Base-by-base conservation (phyloP, 2,888 invertebrate species). In the Gandaritis pyraliata region DNA sequence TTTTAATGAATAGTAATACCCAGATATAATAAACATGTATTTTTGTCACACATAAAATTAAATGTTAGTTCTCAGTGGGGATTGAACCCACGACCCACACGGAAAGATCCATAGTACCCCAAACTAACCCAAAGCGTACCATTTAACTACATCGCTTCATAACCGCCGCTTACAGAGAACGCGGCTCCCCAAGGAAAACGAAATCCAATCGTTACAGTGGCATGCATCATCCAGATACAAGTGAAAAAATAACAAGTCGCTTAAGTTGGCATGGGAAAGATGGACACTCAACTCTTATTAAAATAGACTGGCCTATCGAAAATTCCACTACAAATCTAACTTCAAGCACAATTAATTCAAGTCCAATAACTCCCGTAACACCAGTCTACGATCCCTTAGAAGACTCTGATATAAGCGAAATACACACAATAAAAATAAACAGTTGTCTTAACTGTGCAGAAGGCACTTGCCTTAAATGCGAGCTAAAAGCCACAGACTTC, bases 211-310 rank as follows among this genome's bases (percentile, higher is more conserved):
- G 92, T 3, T 89, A 89, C 80, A 90, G 87, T 73, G 86, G 83
- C 11, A 70, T 89, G 60, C 87, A 90, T 59, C 81, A 84, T 6
- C 68, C 73, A 8, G 72, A 80, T 75, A 3, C 41, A 4, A 76
- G 77, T 63, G 71, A 71, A 13, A 78, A 79, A 1, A 76, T 77
- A 1, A 73, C 74, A 63, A 77, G 76, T 63, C 66, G 91, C 1
- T 80, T 91, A 1, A 88, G 86, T 13, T 92, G 92, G 92, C 91
- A 89, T 64, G 90, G 91, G 0, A 87, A 88, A 82, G 94, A 83
- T 72, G 85, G 86, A 0, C 94, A 83, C 75, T 90, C 92, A 0
- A 93, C 92, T 0, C 67, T 92, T 0, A 93, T 93, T 2, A 86
- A 86, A 64, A 87, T 93, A 1, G 92, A 92, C 63, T 93, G 92